Conservation (phyloP, 2,888 invertebrate genomes). For the Perizoma affinitatum region DNA sequence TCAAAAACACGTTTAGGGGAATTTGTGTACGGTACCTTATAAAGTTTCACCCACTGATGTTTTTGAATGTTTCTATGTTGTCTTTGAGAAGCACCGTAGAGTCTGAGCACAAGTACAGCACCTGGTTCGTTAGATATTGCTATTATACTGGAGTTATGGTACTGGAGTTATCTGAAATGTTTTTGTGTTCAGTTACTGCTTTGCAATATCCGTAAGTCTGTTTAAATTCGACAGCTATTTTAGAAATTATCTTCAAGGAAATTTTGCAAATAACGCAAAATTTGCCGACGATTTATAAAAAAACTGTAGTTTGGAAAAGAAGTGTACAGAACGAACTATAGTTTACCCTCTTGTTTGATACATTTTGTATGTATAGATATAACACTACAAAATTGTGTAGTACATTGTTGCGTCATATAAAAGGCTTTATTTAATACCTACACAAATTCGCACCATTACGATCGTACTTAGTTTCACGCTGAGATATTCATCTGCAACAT, state of each 20-base stretch:
- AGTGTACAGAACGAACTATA: too few relatives aligned
- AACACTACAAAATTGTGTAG: constrained; percentile 13
- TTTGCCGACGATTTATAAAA: too few relatives aligned
- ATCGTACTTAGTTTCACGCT: constrained; percentile 35
- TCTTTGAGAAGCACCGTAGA: constrained; percentile 70
- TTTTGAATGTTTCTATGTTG: constrained; percentile 60
- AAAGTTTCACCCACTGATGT: constrained; percentile 82
- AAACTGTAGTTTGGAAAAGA: too few relatives aligned
- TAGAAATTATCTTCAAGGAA: too few relatives aligned
- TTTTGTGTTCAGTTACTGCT: constrained; percentile 12
- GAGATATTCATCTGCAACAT: constrained; percentile 23
- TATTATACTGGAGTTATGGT: constrained; percentile 15
- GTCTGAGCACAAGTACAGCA: constrained; percentile 32
- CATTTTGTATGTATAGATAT: too few relatives aligned
- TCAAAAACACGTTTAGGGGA: constrained; percentile 66
- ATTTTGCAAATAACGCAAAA: too few relatives aligned
- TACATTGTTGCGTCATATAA: constrained; percentile 22
- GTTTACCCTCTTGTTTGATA: too few relatives aligned
- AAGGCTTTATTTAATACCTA: constrained; percentile 78
- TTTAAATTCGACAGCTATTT: too few relatives aligned
- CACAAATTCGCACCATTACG: constrained; percentile 78
- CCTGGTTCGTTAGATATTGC: constrained; percentile 26
- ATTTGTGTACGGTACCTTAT: constrained; percentile 84
- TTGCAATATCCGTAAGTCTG: neutral
- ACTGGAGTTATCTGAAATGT: constrained; percentile 4